Conservation (phyloP, 1,140 invertebrate species). For the Bombus sibiricus region DNA sequence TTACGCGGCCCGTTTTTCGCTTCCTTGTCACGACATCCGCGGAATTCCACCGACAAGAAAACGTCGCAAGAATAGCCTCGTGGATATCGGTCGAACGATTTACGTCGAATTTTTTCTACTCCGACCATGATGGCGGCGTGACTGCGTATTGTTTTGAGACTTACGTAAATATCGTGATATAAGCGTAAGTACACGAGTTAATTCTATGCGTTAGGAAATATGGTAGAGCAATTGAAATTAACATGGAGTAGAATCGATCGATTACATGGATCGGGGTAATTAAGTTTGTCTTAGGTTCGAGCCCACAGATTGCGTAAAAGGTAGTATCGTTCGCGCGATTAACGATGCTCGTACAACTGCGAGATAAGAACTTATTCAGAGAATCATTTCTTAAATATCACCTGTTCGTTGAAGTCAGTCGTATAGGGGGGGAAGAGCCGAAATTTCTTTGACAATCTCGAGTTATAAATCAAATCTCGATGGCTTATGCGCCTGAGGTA, state of each 20-base stretch:
- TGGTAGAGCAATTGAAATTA: too few relatives aligned
- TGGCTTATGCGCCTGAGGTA: too few relatives aligned
- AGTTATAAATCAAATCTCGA: constrained; percentile 24
- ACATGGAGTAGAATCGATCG: too few relatives aligned
- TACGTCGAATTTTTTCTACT: not conserved
- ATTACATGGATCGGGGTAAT: not conserved
- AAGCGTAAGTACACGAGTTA: too few relatives aligned
- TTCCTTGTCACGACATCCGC: constrained; percentile 61
- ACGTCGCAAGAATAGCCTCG: not conserved
- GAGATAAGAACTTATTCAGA: not conserved
- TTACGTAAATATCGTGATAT: not conserved
- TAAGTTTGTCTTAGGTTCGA: not conserved
- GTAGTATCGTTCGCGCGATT: not conserved
- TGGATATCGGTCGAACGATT: not conserved
- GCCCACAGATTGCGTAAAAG: not conserved
- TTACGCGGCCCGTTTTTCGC: not conserved
- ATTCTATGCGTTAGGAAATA: too few relatives aligned
- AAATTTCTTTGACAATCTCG: not conserved
- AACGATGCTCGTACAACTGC: not conserved
- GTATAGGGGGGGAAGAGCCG: not conserved
- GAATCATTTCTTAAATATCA: not conserved
- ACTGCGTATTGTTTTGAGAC: not conserved
- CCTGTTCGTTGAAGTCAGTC: not conserved
- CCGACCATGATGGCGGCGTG: not conserved
- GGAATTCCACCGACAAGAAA: not conserved